phyloP scores from a whole-genome alignment of 2,797 vertebrate genomes.

The Danio albolineatus region DNA sequence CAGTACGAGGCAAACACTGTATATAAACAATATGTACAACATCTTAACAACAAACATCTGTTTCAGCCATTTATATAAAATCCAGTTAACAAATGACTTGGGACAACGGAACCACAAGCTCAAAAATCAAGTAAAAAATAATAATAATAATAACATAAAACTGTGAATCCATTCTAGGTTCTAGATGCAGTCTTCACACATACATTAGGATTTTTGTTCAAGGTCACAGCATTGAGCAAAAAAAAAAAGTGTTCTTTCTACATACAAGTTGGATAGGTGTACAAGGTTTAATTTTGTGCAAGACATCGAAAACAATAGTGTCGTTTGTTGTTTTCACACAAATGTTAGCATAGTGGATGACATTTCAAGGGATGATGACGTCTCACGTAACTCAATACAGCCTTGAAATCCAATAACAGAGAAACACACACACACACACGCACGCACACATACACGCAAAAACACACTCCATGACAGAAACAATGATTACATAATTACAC shows the following conservation, averaged over 20 bases:
- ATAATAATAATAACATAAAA: neutral
- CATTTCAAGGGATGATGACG: neutral
- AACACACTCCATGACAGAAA: constrained; percentile 9
- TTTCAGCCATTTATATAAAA: neutral
- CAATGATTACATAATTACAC: neutral
- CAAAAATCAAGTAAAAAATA: neutral
- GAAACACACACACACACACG: constrained; percentile 2
- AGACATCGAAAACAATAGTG: neutral
- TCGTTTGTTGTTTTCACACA: constrained; percentile 33
- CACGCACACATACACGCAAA: neutral
- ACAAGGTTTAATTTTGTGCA: neutral
- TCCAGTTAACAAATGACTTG: neutral
- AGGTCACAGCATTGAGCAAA: neutral
- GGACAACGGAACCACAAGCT: neutral
- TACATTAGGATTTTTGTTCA: neutral
- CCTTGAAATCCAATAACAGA: constrained; percentile 51
- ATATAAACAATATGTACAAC: no score
- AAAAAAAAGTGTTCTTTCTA: neutral
- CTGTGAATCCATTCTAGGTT: neutral
- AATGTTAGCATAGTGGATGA: neutral
- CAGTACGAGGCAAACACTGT: no score
- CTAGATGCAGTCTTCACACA: neutral
- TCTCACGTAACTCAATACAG: constrained; percentile 42
- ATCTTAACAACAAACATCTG: neutral
- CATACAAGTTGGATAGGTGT: neutral